These are phyloP conservation scores for Drosophila hydei DNA, from an alignment of 1,140 invertebrate species.

Conservation along the genomic window DNA sequence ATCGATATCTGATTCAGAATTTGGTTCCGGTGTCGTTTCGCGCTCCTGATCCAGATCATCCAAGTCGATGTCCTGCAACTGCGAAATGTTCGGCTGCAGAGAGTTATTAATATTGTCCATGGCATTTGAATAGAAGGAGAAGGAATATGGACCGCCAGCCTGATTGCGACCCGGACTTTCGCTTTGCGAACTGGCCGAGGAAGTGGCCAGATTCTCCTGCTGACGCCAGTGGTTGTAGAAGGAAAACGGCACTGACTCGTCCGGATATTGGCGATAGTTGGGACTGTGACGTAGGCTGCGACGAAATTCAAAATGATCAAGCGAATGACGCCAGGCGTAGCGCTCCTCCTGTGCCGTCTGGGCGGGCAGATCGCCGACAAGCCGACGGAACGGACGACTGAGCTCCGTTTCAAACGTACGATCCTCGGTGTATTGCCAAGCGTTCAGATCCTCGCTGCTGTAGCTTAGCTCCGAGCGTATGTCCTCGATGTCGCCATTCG, in stretches of 20 bases:
- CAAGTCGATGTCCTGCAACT: neutral
- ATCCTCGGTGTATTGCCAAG: constrained; percentile 25
- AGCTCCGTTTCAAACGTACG: constrained; percentile 21
- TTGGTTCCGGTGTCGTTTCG: neutral
- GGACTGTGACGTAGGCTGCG: neutral
- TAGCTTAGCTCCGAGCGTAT: neutral
- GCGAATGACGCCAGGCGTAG: neutral
- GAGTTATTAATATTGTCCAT: neutral
- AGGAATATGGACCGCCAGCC: neutral
- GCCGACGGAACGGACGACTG: constrained; percentile 18
- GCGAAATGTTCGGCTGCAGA: neutral
- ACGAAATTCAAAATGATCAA: neutral
- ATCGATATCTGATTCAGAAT: neutral
- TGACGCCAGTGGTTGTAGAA: neutral
- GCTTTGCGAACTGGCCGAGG: neutral
- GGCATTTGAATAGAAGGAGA: neutral
- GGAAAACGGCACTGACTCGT: neutral
- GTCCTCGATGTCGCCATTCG: constrained; percentile 6
- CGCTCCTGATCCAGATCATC: neutral
- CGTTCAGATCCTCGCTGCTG: constrained; percentile 11
- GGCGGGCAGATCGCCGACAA: constrained; percentile 20
- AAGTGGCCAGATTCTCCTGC: neutral
- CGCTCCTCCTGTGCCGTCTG: constrained; percentile 23
- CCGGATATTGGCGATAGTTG: neutral
- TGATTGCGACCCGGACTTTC: neutral